These are phyloP conservation scores for Mythimna lalbum DNA, from an alignment of 2,888 invertebrate genomes.

Conservation along the genomic window DNA sequence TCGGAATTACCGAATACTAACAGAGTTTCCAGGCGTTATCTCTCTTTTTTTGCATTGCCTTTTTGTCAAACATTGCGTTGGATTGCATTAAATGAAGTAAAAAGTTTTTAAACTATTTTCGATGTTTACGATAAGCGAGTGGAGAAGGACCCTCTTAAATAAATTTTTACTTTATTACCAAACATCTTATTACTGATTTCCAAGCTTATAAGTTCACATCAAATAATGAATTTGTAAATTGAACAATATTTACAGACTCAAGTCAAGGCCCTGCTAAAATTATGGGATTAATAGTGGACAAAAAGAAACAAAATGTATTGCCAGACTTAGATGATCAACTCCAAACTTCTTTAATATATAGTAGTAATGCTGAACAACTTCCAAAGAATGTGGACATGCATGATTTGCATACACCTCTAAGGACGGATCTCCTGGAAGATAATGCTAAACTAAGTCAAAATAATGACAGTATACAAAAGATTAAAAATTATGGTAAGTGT, in stretches of 20 bases:
- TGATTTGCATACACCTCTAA: neutral
- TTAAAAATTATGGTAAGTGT: slow-evolving; percentile 64
- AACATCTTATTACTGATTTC: neutral
- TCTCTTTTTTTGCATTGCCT: no score
- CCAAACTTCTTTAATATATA: slow-evolving; percentile 3
- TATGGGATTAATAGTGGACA: slow-evolving; percentile 45
- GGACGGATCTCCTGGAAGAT: slow-evolving; percentile 5
- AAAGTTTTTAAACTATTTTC: no score
- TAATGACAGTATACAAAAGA: neutral
- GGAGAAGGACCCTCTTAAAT: no score
- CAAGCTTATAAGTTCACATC: neutral
- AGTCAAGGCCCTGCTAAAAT: slow-evolving; percentile 43
- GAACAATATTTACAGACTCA: slow-evolving; percentile 36
- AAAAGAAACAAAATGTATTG: slow-evolving; percentile 27
- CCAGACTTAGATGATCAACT: slow-evolving; percentile 13
- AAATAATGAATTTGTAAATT: neutral
- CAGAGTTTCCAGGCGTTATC: no score
- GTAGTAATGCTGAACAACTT: slow-evolving; percentile 12
- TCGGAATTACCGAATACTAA: no score
- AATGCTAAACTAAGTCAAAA: neutral
- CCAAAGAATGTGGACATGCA: neutral
- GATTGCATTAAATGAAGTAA: no score
- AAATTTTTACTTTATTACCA: no score
- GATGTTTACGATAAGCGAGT: no score
- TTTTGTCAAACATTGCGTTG: no score